phyloP scores from a whole-genome alignment of 2,888 invertebrate species.

The Acanthosoma haemorrhoidale region DNA sequence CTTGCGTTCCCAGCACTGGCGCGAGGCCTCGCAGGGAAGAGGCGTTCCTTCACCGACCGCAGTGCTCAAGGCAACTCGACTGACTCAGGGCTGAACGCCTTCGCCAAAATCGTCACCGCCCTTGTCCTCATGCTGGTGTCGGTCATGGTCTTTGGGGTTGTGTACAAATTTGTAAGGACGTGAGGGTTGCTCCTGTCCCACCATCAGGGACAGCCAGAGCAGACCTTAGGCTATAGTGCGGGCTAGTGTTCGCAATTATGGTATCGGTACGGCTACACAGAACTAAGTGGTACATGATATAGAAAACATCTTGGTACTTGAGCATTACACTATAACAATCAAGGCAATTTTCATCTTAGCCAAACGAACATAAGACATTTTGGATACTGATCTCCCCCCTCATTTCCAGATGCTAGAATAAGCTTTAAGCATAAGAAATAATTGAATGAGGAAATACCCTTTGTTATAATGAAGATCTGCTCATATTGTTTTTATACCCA shows the following conservation, averaged over 20 bases:
- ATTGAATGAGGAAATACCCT: too few relatives aligned
- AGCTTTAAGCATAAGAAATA: too few relatives aligned
- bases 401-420: too few relatives aligned
- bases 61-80: slow-evolving; percentile 40
- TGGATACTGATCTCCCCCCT: too few relatives aligned
- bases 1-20: slow-evolving; percentile 67
- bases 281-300: too few relatives aligned
- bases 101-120: slow-evolving; percentile 66
- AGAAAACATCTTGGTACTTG: too few relatives aligned
- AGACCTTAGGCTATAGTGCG: background rate
- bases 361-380: too few relatives aligned
- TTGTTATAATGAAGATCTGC: too few relatives aligned
- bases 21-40: slow-evolving; percentile 60
- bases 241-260: background rate
- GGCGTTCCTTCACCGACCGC: slow-evolving; percentile 42
- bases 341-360: too few relatives aligned
- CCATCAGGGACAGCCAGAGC: slow-evolving; percentile 45
- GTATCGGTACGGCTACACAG: too few relatives aligned
- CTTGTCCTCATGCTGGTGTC: slow-evolving; percentile 63
- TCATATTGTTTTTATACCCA: background rate
- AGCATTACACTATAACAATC: too few relatives aligned
- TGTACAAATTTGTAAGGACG: slow-evolving; percentile 68
- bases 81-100: slow-evolving; percentile 64
- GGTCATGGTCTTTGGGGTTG: slow-evolving; percentile 65
- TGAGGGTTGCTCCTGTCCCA: slow-evolving; percentile 68